phyloP scores from a whole-genome alignment of 1,140 invertebrate species.

The Ladona fulva region DNA sequence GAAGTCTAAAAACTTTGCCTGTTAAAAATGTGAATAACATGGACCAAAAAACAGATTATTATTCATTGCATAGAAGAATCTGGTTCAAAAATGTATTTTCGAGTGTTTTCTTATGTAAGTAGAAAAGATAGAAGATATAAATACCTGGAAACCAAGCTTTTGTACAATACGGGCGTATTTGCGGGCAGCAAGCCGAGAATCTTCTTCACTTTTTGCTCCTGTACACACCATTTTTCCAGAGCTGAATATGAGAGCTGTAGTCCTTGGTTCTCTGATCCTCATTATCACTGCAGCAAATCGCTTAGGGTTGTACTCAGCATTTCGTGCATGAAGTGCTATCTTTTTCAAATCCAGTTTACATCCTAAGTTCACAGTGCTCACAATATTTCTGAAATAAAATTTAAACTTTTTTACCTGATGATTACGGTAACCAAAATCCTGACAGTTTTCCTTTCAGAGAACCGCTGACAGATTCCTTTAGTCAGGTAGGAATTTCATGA shows the following conservation, averaged over 20 bases:
- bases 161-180: constrained; percentile 99
- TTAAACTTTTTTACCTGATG: too few relatives aligned
- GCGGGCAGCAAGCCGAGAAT: constrained; percentile 89
- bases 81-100: too few relatives aligned
- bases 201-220: constrained; percentile 98
- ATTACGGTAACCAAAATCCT: too few relatives aligned
- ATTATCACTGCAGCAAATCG: constrained; percentile 99
- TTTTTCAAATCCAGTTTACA: constrained; percentile 94
- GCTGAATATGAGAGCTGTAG: constrained; percentile 97
- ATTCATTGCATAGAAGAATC: too few relatives aligned
- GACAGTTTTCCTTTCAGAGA: too few relatives aligned
- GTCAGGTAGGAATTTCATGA: background rate
- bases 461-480: too few relatives aligned
- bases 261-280: constrained; percentile 96
- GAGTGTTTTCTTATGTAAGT: too few relatives aligned
- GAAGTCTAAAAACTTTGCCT: constrained; percentile 98
- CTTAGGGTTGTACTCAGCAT: constrained; percentile 99
- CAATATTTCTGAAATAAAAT: constrained; percentile 71
- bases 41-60: too few relatives aligned
- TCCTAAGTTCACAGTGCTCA: constrained; percentile 94
- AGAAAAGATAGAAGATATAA: constrained; percentile 29
- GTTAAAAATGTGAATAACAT: too few relatives aligned
- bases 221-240: constrained; percentile 99
- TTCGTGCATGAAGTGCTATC: constrained; percentile 96
- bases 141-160: constrained; percentile 90